phyloP scores from a whole-genome alignment of 2,797 vertebrate genomes.

The Sitta carolinensis region DNA sequence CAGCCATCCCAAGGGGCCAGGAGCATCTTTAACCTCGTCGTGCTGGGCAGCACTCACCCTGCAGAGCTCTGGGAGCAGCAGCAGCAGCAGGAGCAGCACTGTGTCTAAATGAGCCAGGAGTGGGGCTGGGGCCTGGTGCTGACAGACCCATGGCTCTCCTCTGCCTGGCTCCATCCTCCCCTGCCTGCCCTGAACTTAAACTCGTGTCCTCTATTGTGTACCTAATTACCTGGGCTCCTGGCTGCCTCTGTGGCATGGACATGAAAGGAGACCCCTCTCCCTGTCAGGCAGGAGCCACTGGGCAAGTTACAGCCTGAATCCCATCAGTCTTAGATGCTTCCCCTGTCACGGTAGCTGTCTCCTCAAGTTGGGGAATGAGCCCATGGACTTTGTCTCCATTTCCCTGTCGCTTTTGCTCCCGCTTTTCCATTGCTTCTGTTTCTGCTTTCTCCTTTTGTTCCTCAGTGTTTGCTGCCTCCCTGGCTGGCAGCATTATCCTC shows the following conservation, averaged over 20 bases:
- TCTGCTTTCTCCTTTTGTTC: neutral
- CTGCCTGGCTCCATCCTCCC: neutral
- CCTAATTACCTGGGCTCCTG: neutral
- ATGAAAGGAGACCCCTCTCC: neutral
- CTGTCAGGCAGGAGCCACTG: neutral
- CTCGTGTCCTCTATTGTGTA: neutral
- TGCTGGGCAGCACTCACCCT: neutral
- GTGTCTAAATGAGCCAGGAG: neutral
- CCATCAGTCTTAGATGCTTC: neutral
- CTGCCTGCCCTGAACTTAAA: conserved; percentile 17
- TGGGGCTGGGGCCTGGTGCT: neutral
- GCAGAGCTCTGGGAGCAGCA: neutral
- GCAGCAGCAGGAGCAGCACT: neutral
- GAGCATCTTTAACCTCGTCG: conserved; percentile 14
- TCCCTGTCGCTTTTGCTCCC: neutral
- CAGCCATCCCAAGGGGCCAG: neutral
- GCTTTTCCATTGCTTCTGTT: neutral
- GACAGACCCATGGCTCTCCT: neutral
- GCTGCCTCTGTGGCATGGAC: neutral
- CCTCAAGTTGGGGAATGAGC: neutral
- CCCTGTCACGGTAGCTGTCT: neutral
- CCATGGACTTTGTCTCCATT: neutral
- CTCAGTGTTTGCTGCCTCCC: neutral
- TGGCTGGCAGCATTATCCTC: neutral
- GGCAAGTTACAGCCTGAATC: neutral